A percentile compares a stretch with the other conserved stretches of the same genome.
phyloP scores from a whole-genome alignment of 1,140 invertebrate species.

The Brachionus asplanchnoidis region DNA sequence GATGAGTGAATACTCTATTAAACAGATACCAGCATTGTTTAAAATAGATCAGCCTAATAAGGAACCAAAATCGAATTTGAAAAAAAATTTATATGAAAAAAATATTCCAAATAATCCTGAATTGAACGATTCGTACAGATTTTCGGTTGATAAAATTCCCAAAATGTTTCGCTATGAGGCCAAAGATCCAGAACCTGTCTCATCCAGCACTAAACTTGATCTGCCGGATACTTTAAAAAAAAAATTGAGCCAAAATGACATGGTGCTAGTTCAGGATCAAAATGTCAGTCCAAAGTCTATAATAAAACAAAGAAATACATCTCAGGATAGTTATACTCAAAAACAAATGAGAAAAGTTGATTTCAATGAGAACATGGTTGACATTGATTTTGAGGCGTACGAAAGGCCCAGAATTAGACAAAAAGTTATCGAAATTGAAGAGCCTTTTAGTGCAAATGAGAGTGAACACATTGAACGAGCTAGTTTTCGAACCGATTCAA shows the following conservation, averaged over 20 bases:
- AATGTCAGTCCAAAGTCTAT: neutral
- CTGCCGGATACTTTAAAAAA: neutral
- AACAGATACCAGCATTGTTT: neutral
- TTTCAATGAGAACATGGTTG: neutral
- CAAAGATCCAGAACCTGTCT: neutral
- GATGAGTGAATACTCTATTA: neutral
- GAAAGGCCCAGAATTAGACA: neutral
- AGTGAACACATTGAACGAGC: neutral
- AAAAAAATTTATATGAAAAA: neutral
- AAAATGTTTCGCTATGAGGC: constrained; percentile 27
- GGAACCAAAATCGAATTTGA: neutral
- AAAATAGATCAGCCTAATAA: neutral
- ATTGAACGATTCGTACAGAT: constrained; percentile 7
- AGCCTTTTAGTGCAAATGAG: neutral
- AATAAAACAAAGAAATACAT: constrained; percentile 14
- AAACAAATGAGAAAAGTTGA: neutral
- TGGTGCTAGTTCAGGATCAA: neutral
- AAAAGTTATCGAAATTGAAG: neutral
- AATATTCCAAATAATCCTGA: neutral
- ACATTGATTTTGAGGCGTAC: constrained; percentile 3
- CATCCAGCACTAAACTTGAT: neutral
- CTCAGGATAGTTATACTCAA: neutral
- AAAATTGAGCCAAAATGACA: constrained; percentile 14
- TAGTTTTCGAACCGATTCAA: constrained; percentile 5
- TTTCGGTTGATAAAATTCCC: neutral